phyloP scores from a whole-genome alignment of 2,797 vertebrate genomes.

The Aselliscus stoliczkanus region DNA sequence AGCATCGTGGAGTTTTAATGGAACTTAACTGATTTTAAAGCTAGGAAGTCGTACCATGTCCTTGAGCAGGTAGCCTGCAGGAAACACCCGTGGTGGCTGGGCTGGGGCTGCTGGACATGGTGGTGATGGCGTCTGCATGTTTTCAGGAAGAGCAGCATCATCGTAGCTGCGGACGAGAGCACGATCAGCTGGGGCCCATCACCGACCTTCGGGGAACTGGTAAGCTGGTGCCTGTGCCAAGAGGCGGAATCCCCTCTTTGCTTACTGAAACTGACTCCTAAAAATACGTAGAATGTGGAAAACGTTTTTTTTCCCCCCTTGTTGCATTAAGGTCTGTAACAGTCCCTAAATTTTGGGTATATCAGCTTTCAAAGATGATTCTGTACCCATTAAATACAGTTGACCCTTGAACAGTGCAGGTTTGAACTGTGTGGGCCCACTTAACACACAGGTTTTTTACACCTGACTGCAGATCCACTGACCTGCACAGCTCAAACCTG shows the following conservation, averaged over 20 bases:
- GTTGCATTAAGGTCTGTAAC: rapidly evolving
- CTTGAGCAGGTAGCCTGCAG: background rate
- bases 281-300: rapidly evolving
- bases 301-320: background rate
- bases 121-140: background rate
- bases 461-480: background rate
- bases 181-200: constrained; percentile 98
- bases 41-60: rapidly evolving
- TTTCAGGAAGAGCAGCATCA: constrained; percentile 94
- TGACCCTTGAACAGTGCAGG: background rate
- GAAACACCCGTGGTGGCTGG: rapidly evolving
- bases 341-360: rapidly evolving
- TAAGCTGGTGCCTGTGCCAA: constrained; percentile 64
- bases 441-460: no score
- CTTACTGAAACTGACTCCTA: background rate
- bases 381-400: background rate
- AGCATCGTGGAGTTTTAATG: rapidly evolving
- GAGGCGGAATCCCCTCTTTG: rapidly evolving
- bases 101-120: rapidly evolving
- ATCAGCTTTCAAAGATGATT: rapidly evolving
- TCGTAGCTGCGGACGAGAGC: constrained; percentile 95
- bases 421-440: background rate
- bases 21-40: background rate
- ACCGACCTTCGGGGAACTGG: constrained; percentile 95
- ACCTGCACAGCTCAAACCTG: background rate